Evolutionary conservation across 2,113 vertebrate species (phyloP), one percentile per base, ranked within the genome.

Genomic region (Pampusana beccarii): DNA sequence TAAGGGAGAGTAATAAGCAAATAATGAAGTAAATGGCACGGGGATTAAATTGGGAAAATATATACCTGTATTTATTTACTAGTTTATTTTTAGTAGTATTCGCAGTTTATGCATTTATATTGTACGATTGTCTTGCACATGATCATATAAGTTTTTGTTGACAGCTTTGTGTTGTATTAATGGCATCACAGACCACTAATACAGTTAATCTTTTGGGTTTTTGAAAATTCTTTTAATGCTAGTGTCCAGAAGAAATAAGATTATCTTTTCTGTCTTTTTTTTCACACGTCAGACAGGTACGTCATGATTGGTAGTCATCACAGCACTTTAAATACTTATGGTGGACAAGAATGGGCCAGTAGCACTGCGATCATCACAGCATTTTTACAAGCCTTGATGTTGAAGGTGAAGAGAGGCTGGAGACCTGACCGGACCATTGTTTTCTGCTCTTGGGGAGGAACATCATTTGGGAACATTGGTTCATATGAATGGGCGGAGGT

Each of bases 401-500:
- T 98, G 82, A 97, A 98, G 85, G 98, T 98, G 80, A 98, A 97
- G 79, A 98, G 44, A 83, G 98, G 98, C 65, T 99, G 99, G 99
- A 98, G 98, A 77, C 99, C 99, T 3, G 98, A 99, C 73, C 97
- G 99, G 11, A 99, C 98, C 70, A 97, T 99, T 48, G 87, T 99
- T 93, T 99, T 99, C 95, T 99, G 98, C 93, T 99, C 99, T 0
- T 99, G 99, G 99, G 99, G 98, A 93, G 99, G 98, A 83, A 98
- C 98, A 4, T 93, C 97, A 5, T 97, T 98, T 70, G 99, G 99
- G 28, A 99, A 98, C 86, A 97, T 99, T 24, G 99, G 99, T 80
- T 99, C 99, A 69, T 99, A 98, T 51, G 99, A 99, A 97, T 99
- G 99, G 99, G 99, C 98, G 79, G 99, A 99, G 99, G 99, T 99